Evolutionary conservation across 1,140 invertebrate species (phyloP).

Genomic region (Penaeus japonicus): DNA sequence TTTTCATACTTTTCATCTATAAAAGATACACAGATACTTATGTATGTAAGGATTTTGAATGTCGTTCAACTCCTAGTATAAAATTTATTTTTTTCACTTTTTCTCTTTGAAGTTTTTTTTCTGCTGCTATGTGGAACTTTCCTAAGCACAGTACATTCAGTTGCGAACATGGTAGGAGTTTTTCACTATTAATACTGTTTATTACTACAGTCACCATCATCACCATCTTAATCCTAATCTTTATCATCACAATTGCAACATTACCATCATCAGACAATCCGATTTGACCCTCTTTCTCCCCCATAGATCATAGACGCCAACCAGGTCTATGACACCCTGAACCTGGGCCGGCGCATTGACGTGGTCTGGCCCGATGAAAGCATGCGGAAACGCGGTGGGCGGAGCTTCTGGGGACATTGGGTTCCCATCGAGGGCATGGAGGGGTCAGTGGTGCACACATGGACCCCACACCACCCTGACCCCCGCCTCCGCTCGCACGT

Average conservation of each 20-base stretch:
- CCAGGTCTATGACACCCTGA: slow-evolving; percentile 88
- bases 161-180: too few relatives aligned
- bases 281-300: background rate
- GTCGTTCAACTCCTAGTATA: too few relatives aligned
- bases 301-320: slow-evolving; percentile 77
- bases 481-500: slow-evolving; percentile 84
- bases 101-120: too few relatives aligned
- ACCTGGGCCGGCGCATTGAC: slow-evolving; percentile 86
- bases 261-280: background rate
- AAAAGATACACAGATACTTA: too few relatives aligned
- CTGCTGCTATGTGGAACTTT: too few relatives aligned
- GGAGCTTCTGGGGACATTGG: slow-evolving; percentile 89
- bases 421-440: slow-evolving; percentile 89
- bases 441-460: slow-evolving; percentile 87
- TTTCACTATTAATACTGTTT: too few relatives aligned
- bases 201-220: background rate
- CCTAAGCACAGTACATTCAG: too few relatives aligned
- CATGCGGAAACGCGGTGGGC: slow-evolving; percentile 83
- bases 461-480: slow-evolving; percentile 89
- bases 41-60: too few relatives aligned
- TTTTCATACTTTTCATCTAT: too few relatives aligned
- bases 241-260: background rate
- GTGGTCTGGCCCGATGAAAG: slow-evolving; percentile 90
- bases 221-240: background rate
- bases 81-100: too few relatives aligned